These are phyloP conservation scores for Xiphorhynchus erythropygius DNA, from an alignment of 2,797 vertebrate species.

Conservation along the genomic window DNA sequence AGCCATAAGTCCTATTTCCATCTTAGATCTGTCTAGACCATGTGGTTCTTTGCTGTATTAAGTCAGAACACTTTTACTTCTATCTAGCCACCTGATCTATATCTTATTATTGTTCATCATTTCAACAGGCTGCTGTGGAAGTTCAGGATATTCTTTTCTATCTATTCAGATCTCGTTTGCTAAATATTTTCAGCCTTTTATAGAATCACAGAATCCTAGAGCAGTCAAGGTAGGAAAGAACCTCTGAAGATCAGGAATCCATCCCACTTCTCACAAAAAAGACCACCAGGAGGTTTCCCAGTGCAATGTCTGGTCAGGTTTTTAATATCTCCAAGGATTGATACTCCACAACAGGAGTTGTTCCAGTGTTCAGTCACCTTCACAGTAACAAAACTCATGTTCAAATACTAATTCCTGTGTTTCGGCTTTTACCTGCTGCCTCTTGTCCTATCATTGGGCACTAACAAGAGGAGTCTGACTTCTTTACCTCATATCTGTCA, in stretches of 20 bases:
- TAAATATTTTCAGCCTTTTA: background rate
- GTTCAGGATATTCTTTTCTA: background rate
- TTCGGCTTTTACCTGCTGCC: background rate
- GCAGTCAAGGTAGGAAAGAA: background rate
- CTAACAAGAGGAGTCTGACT: background rate
- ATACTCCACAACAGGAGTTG: background rate
- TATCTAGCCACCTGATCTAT: background rate
- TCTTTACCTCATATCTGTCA: background rate
- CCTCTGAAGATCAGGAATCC: background rate
- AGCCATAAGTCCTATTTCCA: background rate
- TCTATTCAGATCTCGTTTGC: background rate
- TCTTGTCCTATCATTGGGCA: background rate
- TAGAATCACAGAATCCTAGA: background rate
- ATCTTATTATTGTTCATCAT: background rate
- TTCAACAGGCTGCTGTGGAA: background rate
- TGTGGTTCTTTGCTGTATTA: background rate
- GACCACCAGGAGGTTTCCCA: background rate
- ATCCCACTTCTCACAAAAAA: rapidly evolving
- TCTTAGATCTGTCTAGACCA: background rate
- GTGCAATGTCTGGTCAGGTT: rapidly evolving
- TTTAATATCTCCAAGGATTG: background rate
- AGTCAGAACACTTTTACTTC: background rate
- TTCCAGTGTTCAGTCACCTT: background rate
- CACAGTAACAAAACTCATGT: background rate
- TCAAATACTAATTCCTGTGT: background rate